Conservation (phyloP, 2,888 invertebrate species). For the Drosophila robusta region DNA sequence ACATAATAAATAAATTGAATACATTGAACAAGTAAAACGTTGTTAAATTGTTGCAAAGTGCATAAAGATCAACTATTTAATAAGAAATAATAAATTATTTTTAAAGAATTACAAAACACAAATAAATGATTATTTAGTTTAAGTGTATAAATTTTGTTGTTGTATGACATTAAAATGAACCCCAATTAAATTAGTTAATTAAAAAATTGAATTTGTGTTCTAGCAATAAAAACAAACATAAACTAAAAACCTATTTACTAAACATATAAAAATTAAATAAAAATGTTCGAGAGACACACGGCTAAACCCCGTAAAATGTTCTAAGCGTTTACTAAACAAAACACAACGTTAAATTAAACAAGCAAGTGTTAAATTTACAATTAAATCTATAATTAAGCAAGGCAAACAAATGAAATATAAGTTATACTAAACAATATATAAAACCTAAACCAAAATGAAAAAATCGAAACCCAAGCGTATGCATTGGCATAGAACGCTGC, state of each 20-base stretch:
- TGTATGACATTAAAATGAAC: conserved; percentile 73
- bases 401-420: conserved; percentile 48
- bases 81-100: conserved; percentile 70
- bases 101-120: conserved; percentile 73
- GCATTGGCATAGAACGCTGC: conserved; percentile 65
- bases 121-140: conserved; percentile 64
- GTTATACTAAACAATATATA: conserved; percentile 60
- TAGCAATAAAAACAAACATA: conserved; percentile 71
- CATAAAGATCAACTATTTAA: conserved; percentile 74
- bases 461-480: conserved; percentile 50
- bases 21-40: conserved; percentile 73
- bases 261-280: conserved; percentile 54
- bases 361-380: conserved; percentile 80
- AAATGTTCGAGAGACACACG: conserved; percentile 63
- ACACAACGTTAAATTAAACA: conserved; percentile 73
- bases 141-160: conserved; percentile 81
- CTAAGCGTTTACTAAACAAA: conserved; percentile 75
- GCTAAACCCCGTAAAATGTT: conserved; percentile 67
- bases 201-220: conserved; percentile 77
- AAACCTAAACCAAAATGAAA: conserved; percentile 48
- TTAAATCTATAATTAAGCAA: conserved; percentile 74
- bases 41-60: conserved; percentile 76
- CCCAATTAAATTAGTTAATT: conserved; percentile 77
- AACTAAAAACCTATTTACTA: conserved; percentile 60
- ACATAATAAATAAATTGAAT: conserved; percentile 54